phyloP scores from a whole-genome alignment of 2,888 invertebrate genomes.

The Opisthograptis luteolata region DNA sequence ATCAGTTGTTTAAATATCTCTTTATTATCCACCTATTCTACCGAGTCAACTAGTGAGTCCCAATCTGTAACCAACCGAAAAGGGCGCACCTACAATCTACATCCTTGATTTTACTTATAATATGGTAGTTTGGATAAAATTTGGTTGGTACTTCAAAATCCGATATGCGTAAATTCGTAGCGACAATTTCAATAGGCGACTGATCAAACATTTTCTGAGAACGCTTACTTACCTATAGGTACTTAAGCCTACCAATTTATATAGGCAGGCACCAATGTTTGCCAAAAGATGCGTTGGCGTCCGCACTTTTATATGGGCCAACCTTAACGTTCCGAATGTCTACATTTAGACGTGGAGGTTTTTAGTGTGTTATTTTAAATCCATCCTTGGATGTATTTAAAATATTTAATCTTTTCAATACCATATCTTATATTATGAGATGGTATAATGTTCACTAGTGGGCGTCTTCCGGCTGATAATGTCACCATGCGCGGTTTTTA shows the following conservation, averaged over 20 bases:
- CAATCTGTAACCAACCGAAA: no score
- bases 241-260: background rate
- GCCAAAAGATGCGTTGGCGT: constrained; percentile 29
- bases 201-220: constrained; percentile 27
- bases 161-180: constrained; percentile 17
- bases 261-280: constrained; percentile 5
- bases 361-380: constrained; percentile 24
- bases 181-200: constrained; percentile 20
- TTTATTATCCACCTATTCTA: no score
- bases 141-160: constrained; percentile 5
- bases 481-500: no score
- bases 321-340: constrained; percentile 25
- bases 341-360: constrained; percentile 25
- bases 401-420: constrained; percentile 25
- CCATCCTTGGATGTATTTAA: constrained; percentile 13
- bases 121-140: constrained; percentile 1
- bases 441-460: no score
- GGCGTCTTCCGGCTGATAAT: no score
- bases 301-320: constrained; percentile 17
- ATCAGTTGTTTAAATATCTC: no score
- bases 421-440: no score
- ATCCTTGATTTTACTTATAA: background rate
- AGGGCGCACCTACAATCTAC: no score
- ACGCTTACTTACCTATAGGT: background rate
- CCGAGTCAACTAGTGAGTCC: no score